Evolutionary conservation across 2,888 invertebrate species (phyloP).

Genomic region (Microplitis manilae): DNA sequence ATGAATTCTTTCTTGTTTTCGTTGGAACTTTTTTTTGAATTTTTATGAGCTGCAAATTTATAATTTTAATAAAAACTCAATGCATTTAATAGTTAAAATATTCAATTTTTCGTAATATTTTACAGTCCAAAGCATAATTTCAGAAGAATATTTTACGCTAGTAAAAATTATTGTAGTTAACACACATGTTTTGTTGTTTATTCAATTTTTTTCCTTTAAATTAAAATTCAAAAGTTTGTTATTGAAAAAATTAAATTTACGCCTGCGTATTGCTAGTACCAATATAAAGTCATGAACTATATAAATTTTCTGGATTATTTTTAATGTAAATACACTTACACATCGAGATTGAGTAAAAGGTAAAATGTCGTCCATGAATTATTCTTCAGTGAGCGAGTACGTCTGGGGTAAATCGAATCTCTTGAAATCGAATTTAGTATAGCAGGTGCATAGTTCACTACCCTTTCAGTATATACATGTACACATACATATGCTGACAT

Average conservation of each 20-base stretch:
- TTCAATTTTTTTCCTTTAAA: too few species aligned
- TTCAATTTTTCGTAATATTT: too few species aligned
- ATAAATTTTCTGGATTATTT: not conserved
- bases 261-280: not conserved
- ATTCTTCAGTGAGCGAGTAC: slow-evolving; percentile 44
- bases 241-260: too few species aligned
- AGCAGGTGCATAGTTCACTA: slow-evolving; percentile 2
- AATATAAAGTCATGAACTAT: not conserved
- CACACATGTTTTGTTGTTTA: too few species aligned
- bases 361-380: slow-evolving; percentile 40
- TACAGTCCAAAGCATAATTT: too few species aligned
- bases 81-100: too few species aligned
- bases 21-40: not conserved
- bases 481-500: not conserved
- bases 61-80: too few species aligned
- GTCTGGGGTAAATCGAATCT: slow-evolving; percentile 32
- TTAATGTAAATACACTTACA: not conserved
- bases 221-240: too few species aligned
- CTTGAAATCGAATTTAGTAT: slow-evolving; percentile 30
- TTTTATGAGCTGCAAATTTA: not conserved
- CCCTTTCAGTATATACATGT: not conserved
- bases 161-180: too few species aligned
- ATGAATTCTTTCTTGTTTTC: not conserved
- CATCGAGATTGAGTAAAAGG: slow-evolving; percentile 4
- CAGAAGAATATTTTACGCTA: too few species aligned